phyloP scores from a whole-genome alignment of 2,113 vertebrate species.

The Hydrolagus affinis region DNA sequence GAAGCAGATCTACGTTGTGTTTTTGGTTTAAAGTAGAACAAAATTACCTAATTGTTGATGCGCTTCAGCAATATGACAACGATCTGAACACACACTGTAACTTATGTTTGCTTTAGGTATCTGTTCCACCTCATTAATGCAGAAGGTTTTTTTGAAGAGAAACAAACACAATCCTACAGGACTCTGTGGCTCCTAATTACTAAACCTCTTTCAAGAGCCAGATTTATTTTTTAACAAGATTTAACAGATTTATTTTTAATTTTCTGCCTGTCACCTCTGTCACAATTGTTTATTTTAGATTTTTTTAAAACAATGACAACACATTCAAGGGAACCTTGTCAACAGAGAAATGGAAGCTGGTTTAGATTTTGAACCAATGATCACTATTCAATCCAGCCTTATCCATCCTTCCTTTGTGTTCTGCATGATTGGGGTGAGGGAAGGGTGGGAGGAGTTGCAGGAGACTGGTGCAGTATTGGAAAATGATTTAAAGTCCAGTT shows the following conservation, averaged over 20 bases:
- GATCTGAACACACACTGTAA: not conserved
- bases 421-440: not conserved
- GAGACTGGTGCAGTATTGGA: too few relatives aligned
- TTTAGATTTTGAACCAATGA: not conserved
- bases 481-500: too few relatives aligned
- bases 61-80: not conserved
- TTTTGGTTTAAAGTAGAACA: not conserved
- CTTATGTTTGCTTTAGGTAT: not conserved
- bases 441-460: too few relatives aligned
- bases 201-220: not conserved
- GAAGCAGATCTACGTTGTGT: not conserved
- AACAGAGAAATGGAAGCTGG: not conserved
- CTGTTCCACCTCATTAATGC: slow-evolving; percentile 13
- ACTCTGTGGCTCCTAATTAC: not conserved
- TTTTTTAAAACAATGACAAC: not conserved
- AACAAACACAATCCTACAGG: not conserved
- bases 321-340: not conserved
- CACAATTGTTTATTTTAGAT: not conserved
- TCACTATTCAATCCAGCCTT: not conserved
- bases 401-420: not conserved
- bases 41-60: not conserved
- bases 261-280: slow-evolving; percentile 10
- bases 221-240: slow-evolving; percentile 12
- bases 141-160: not conserved
- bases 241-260: too few relatives aligned